Conservation (phyloP, 2,797 vertebrate genomes). For the Cichlasoma orientale region DNA sequence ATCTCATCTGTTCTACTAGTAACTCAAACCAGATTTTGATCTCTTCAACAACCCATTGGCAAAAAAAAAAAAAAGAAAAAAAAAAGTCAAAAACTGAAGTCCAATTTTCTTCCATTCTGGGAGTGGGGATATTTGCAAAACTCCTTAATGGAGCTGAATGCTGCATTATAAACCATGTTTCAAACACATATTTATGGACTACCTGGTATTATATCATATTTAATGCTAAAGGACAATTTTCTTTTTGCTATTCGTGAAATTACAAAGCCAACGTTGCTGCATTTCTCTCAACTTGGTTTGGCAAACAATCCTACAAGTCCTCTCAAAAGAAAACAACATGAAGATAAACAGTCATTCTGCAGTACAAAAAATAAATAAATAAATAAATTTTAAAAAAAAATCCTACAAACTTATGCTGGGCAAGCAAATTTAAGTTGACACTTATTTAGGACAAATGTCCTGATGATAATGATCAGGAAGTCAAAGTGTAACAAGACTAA, state of each 20-base stretch:
- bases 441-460: constrained; percentile 30
- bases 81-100: constrained; percentile 19
- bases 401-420: not conserved
- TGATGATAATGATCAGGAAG: constrained; percentile 1
- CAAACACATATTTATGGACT: constrained; percentile 31
- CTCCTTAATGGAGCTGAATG: constrained; percentile 51
- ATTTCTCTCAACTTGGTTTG: not conserved
- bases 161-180: constrained; percentile 24
- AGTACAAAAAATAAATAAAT: not conserved
- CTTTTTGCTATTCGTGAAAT: not conserved
- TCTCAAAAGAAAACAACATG: not conserved
- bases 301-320: constrained; percentile 8
- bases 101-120: constrained; percentile 5
- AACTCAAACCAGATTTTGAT: constrained; percentile 28
- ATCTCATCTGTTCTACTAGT: constrained; percentile 25
- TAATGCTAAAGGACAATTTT: constrained; percentile 23
- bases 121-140: constrained; percentile 28
- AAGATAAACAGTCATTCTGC: not conserved
- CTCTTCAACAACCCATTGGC: constrained; percentile 21
- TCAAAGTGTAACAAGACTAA: constrained; percentile 15
- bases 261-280: not conserved
- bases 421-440: constrained; percentile 25
- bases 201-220: constrained; percentile 12
- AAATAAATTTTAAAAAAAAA: fast-evolving
- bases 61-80: constrained; percentile 14